Base-by-base conservation (phyloP, 2,888 invertebrate genomes). In the Diloba caeruleocephala region DNA sequence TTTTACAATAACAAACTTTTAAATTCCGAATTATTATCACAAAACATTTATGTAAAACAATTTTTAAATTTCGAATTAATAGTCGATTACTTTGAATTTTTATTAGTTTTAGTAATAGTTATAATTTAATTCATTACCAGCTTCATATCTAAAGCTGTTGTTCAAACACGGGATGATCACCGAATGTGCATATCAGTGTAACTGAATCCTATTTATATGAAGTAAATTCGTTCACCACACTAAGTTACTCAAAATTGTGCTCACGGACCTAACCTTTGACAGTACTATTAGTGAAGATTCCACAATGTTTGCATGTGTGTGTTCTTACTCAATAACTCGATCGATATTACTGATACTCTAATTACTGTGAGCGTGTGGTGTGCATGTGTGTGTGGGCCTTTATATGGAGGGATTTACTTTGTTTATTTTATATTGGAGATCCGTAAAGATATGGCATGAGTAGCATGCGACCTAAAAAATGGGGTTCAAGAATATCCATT, bases 231-330 rank as follows among this genome's bases (percentile, higher is more conserved):
- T 85, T 92, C 90, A 86, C 85, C 77, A 76, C 76, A 76, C 74
- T 67, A 74, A 68, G 78, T 87, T 87, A 85, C 83, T 83, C 81
- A 81, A 85, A 88, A 72, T 72, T 79, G 71, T 74, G 74, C 85
- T 88, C 90, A 89, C 90, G 87, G 85, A 76, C 74, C 78, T 91
- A 89, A 93, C 92, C 92, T 92, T 92, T 93, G 90, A 86, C 89
- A 85, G 79, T 54, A 71, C 65, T 71, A 65, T 57, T 58, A 68
- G 66, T 74, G 69, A 65, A 72, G 73, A 72, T 71, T 71, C 69
- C 63, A 63, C 54, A 45, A 50, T 65, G 50, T 53, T 54, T 63
- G 60, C 76, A 76, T 80, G 82, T 80, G 79, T 75, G 79, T 67
- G 76, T 71, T 71, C 69, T 88, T 86, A 78, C 88, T 76, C 84